These are phyloP conservation scores for Charadrius vociferus DNA, from an alignment of 2,113 vertebrate species.

Conservation along the genomic window DNA sequence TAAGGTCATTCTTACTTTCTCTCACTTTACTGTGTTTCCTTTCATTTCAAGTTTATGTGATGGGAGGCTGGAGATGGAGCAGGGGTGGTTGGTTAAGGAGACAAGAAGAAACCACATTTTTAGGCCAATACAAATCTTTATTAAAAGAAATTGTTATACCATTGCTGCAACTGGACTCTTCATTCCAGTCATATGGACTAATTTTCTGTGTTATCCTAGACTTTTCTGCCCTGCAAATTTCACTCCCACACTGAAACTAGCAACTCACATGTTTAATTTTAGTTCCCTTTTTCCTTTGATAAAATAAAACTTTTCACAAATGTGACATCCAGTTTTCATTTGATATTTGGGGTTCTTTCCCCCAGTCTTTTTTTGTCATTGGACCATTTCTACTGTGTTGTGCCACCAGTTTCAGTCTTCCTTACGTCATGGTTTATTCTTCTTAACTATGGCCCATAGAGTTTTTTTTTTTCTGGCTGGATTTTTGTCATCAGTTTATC, in stretches of 20 bases:
- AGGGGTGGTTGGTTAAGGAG: not conserved
- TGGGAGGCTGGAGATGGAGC: not conserved
- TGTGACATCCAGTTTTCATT: not conserved
- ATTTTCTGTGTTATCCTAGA: not conserved
- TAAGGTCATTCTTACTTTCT: not conserved
- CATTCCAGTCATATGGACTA: not conserved
- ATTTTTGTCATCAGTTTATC: not conserved
- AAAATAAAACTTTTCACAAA: not conserved
- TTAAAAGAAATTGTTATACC: not conserved
- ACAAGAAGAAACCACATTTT: not conserved
- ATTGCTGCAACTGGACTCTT: not conserved
- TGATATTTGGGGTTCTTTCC: not conserved
- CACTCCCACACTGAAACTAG: not conserved
- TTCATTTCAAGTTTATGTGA: not conserved
- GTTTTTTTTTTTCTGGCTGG: not conserved
- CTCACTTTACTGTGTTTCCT: not conserved
- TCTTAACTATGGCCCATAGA: not conserved
- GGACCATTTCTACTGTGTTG: not conserved
- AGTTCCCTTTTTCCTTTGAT: not conserved
- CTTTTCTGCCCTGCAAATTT: not conserved
- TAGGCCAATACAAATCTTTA: not conserved
- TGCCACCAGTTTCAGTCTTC: not conserved
- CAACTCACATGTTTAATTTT: not conserved
- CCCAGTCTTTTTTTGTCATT: not conserved
- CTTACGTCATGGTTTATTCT: not conserved